Evolutionary conservation across 2,797 vertebrate species (phyloP).

Genomic region (Benthosema pterotum): DNA sequence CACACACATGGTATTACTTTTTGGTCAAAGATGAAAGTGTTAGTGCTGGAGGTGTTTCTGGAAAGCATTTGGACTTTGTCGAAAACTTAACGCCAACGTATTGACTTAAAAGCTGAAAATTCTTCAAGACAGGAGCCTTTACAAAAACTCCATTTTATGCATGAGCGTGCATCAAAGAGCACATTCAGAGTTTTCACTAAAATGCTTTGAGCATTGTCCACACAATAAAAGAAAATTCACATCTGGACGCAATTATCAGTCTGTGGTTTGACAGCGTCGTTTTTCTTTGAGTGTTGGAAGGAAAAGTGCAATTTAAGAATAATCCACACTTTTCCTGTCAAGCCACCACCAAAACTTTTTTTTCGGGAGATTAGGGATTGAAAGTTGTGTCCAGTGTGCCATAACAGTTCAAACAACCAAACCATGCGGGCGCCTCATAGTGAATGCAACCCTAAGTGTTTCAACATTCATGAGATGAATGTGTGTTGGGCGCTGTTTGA

Average conservation of each 20-base stretch:
- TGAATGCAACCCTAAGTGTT: conserved; percentile 14
- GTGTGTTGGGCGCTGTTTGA: conserved; percentile 21
- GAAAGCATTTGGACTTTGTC: conserved; percentile 69
- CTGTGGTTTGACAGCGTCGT: conserved; percentile 60
- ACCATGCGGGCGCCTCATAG: conserved; percentile 10
- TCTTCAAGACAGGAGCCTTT: conserved; percentile 63
- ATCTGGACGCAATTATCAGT: conserved; percentile 84
- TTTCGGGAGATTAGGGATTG: conserved; percentile 1
- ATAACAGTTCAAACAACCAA: conserved; percentile 9
- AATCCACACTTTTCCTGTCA: conserved; percentile 34
- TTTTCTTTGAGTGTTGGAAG: conserved; percentile 36
- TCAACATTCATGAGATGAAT: conserved; percentile 10
- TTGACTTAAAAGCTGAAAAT: conserved; percentile 75
- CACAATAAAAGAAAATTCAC: conserved; percentile 52
- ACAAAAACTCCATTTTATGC: conserved; percentile 65
- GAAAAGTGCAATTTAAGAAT: conserved; percentile 47
- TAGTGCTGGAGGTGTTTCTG: conserved; percentile 59
- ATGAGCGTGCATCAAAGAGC: conserved; percentile 70
- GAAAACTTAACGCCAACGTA: conserved; percentile 66
- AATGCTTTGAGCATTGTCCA: conserved; percentile 58
- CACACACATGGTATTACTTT: conserved; percentile 63
- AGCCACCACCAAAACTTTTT: conserved; percentile 30
- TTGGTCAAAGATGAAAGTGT: conserved; percentile 78
- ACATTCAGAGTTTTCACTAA: conserved; percentile 47
- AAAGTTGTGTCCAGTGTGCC: conserved; percentile 3